phyloP scores from a whole-genome alignment of 1,140 invertebrate genomes.

The Andrena cerasifolii region DNA sequence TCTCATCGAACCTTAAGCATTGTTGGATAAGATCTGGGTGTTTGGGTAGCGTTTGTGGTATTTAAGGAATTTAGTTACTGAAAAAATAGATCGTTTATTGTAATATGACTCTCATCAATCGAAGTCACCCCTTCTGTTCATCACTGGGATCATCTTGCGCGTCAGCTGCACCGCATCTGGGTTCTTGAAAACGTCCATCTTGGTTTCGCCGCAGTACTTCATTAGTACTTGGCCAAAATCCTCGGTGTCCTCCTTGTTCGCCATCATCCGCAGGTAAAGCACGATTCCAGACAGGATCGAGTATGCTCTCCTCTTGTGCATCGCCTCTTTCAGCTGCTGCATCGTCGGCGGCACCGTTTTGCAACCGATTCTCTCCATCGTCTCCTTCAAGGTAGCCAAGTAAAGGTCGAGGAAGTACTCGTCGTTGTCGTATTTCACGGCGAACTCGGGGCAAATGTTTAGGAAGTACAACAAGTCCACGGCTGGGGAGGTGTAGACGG shows the following conservation, averaged over 20 bases:
- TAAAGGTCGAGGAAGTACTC: constrained; percentile 58
- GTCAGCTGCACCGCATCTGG: constrained; percentile 37
- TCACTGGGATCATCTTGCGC: constrained; percentile 54
- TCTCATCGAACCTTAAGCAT: no score
- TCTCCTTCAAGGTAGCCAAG: constrained; percentile 37
- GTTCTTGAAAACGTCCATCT: constrained; percentile 65
- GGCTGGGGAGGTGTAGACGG: constrained; percentile 77
- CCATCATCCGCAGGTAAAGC: constrained; percentile 66
- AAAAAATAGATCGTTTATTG: no score
- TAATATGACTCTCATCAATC: no score
- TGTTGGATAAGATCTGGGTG: no score
- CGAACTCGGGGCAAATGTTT: constrained; percentile 71
- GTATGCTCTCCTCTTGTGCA: constrained; percentile 62
- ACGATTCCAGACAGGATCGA: constrained; percentile 46
- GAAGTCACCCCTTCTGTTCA: constrained; percentile 62
- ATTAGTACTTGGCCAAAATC: constrained; percentile 30
- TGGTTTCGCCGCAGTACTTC: constrained; percentile 22
- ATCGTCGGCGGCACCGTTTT: constrained; percentile 57
- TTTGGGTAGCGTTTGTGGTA: no score
- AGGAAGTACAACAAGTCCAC: constrained; percentile 81
- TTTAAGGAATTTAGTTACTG: no score
- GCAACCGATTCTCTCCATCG: constrained; percentile 56
- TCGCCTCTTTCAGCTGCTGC: constrained; percentile 47
- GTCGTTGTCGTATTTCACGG: constrained; percentile 56
- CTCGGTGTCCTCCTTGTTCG: constrained; percentile 53